Evolutionary conservation across 2,888 invertebrate species (phyloP).

Genomic region (Stenchaetothrips biformis): DNA sequence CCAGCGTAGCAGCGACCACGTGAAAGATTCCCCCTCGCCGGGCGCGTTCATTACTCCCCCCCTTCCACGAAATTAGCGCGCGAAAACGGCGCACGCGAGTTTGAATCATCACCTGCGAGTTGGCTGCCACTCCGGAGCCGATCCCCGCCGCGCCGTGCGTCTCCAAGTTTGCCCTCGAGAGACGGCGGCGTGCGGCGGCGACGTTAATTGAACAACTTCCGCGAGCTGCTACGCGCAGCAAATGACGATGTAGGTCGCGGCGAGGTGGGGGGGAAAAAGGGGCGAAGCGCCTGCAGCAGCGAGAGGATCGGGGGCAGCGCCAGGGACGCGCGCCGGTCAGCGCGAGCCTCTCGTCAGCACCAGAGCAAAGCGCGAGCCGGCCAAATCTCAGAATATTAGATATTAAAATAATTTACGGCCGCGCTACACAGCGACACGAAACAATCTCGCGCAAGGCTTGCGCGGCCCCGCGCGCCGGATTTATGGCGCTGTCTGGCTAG

Average conservation of each 20-base stretch:
- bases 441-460: not conserved
- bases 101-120: not conserved
- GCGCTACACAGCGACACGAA: conserved; percentile 1
- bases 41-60: not conserved
- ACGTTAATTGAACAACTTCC: conserved; percentile 25
- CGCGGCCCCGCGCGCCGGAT: not conserved
- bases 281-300: not conserved
- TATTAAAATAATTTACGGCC: not conserved
- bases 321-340: no score
- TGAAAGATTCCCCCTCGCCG: not conserved
- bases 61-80: not conserved
- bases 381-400: not conserved
- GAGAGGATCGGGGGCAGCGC: not conserved
- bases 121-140: not conserved
- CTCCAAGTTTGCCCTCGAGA: not conserved
- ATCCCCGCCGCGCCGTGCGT: not conserved
- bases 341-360: no score
- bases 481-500: not conserved
- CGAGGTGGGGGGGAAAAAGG: not conserved
- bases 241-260: conserved; percentile 8
- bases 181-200: not conserved
- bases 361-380: not conserved
- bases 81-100: not conserved
- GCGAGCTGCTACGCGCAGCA: conserved; percentile 5
- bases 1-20: not conserved